These are phyloP conservation scores for Pristiophorus japonicus DNA, from an alignment of 2,113 vertebrate genomes.

Conservation along the genomic window DNA sequence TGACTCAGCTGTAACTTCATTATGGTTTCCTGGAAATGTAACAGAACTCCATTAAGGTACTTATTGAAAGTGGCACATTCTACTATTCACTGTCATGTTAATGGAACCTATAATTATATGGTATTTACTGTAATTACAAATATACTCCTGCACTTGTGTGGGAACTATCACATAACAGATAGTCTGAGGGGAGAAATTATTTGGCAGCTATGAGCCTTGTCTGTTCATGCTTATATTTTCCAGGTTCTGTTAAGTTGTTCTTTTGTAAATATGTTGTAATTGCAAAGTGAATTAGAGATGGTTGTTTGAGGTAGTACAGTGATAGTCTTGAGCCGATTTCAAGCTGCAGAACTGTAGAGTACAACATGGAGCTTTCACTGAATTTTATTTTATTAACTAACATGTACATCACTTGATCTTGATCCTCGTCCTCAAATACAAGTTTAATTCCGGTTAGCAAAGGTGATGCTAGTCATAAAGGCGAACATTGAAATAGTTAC, in stretches of 20 bases:
- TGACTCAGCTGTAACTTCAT: constrained; percentile 34
- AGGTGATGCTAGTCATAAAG: background rate
- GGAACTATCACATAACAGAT: background rate
- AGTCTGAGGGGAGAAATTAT: background rate
- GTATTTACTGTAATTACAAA: constrained; percentile 27
- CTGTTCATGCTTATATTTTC: background rate
- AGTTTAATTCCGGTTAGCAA: background rate
- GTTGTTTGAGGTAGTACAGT: background rate
- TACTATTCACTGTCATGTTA: constrained; percentile 11
- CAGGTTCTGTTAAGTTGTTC: background rate
- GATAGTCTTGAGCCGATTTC: background rate
- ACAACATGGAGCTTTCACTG: background rate
- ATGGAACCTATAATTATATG: constrained; percentile 14
- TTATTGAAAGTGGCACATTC: constrained; percentile 7
- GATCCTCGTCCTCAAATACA: too few relatives aligned
- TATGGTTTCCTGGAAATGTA: constrained; percentile 22
- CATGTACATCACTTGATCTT: background rate
- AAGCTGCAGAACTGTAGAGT: background rate
- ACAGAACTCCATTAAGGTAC: background rate
- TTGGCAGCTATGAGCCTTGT: background rate
- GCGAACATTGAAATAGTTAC: background rate
- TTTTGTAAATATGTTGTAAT: constrained; percentile 19
- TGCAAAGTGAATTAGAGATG: background rate
- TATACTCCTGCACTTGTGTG: background rate
- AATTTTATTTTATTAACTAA: constrained; percentile 1